Conservation (phyloP, 1,140 invertebrate genomes). For the Drosophila baimaii region DNA sequence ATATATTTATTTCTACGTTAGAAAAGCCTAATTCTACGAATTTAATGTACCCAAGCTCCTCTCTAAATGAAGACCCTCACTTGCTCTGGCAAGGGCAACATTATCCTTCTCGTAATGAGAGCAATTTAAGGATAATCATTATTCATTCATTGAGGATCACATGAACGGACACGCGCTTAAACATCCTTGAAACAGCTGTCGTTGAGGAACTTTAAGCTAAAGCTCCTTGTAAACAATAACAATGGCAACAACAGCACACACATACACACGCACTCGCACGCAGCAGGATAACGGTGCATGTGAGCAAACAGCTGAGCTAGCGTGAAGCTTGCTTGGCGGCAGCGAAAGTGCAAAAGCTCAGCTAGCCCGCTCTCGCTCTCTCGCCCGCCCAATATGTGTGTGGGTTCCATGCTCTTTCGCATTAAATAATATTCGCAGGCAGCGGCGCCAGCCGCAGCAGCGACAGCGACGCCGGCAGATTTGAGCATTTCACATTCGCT, state of each 20-base stretch:
- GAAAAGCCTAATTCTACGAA: background rate
- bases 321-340: conserved; percentile 24
- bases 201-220: conserved; percentile 17
- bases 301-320: conserved; percentile 33
- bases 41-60: background rate
- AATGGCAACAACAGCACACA: conserved; percentile 8
- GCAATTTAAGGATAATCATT: background rate
- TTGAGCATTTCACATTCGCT: conserved; percentile 66
- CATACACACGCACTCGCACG: conserved; percentile 5
- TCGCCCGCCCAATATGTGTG: background rate
- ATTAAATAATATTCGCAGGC: conserved; percentile 75
- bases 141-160: conserved; percentile 8
- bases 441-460: conserved; percentile 15
- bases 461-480: conserved; percentile 33
- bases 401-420: conserved; percentile 37
- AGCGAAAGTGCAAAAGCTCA: conserved; percentile 54
- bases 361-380: conserved; percentile 18
- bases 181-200: conserved; percentile 19
- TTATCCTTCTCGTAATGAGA: background rate
- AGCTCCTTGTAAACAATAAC: conserved; percentile 21
- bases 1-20: too few species aligned
- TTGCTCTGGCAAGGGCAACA: background rate
- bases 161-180: background rate
- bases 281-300: conserved; percentile 27
- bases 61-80: background rate